A percentile compares a stretch with the other conserved stretches of the same genome.
Conservation (phyloP, 2,888 invertebrate species). For the Standfussiana lucernea region DNA sequence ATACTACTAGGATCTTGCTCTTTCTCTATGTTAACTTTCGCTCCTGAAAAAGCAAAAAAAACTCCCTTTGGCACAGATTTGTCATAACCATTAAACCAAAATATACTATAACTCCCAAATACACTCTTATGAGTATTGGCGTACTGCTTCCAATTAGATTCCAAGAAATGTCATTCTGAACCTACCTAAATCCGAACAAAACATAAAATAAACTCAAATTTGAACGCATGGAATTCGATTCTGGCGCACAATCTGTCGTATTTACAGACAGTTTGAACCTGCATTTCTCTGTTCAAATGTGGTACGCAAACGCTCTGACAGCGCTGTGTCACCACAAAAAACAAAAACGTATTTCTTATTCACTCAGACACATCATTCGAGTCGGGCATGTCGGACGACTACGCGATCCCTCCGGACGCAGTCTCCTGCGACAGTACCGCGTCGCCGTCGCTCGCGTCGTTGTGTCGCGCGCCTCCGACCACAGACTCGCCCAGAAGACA, state of each 20-base stretch:
- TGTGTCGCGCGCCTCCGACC: constrained; percentile 74
- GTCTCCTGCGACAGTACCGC: constrained; percentile 95
- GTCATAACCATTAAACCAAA: background rate
- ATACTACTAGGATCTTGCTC: background rate
- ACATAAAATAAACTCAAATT: background rate
- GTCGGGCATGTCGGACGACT: constrained; percentile 98
- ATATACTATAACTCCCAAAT: background rate
- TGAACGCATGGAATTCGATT: background rate
- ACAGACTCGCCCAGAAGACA: constrained; percentile 88
- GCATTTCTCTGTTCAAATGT: background rate
- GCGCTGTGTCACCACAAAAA: background rate
- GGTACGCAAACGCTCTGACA: background rate
- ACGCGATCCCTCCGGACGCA: constrained; percentile 98
- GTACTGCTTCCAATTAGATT: background rate
- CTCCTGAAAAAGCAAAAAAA: background rate
- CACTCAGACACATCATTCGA: constrained; percentile 96
- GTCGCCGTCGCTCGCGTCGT: constrained; percentile 93
- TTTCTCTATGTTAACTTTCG: background rate
- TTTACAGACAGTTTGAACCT: background rate
- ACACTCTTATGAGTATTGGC: background rate
- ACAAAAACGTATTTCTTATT: background rate
- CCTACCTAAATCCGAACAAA: background rate
- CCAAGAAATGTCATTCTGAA: background rate
- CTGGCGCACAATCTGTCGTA: background rate
- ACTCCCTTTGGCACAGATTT: background rate